Percentiles rank a stretch among this genome's conserved stretches.
phyloP scores from a whole-genome alignment of 92 coral and sea anemone species.

The Scolanthus callimorphus region DNA sequence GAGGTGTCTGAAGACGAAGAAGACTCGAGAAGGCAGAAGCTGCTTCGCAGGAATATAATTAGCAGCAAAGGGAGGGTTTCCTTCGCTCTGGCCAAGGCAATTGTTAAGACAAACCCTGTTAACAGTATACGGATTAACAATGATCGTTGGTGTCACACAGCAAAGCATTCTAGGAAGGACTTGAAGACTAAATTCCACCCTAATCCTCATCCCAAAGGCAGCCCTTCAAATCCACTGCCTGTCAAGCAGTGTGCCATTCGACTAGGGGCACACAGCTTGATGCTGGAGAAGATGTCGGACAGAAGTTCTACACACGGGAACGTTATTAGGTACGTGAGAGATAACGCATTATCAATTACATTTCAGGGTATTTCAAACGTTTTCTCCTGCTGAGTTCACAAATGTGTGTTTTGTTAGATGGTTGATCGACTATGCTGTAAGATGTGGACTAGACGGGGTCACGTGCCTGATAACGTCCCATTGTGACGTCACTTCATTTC shows the following conservation, averaged over 20 bases:
- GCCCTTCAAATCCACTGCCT: slow-evolving; percentile 26
- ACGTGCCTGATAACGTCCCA: slow-evolving; percentile 46
- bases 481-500: slow-evolving; percentile 33
- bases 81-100: slow-evolving; percentile 40
- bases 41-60: slow-evolving; percentile 4
- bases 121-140: background rate
- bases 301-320: slow-evolving; percentile 5
- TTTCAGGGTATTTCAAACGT: too few species aligned
- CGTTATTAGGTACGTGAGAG: slow-evolving; percentile 5
- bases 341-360: too few species aligned
- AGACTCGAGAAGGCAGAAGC: background rate
- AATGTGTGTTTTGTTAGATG: slow-evolving; percentile 45
- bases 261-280: slow-evolving; percentile 53
- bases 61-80: slow-evolving; percentile 36
- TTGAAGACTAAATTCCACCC: slow-evolving; percentile 2
- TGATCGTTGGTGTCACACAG: background rate
- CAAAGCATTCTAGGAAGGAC: background rate
- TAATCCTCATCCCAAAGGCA: slow-evolving; percentile 24
- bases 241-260: slow-evolving; percentile 52
- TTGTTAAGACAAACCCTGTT: background rate
- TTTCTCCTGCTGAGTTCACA: background rate
- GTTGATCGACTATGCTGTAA: slow-evolving; percentile 50
- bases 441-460: slow-evolving; percentile 41
- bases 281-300: slow-evolving; percentile 22
- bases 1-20: background rate